Base-by-base conservation (phyloP, 2,797 vertebrate genomes). In the Acanthiza pusilla region DNA sequence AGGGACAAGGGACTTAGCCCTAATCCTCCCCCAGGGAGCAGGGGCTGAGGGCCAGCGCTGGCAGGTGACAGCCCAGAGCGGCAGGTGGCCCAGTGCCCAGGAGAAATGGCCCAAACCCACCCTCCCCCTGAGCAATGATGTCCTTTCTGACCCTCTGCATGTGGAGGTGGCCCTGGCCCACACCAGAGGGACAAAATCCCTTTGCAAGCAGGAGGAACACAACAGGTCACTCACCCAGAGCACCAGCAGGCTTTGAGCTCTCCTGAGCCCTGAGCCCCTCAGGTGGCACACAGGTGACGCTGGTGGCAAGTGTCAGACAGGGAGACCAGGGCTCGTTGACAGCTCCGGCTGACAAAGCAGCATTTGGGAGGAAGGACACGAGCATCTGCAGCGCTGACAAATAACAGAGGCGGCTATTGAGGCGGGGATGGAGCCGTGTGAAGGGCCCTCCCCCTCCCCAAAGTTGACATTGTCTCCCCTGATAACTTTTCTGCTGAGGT, bases 401-500 rank as follows among this genome's bases (percentile, higher is more conserved):
- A 66, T 53, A 19, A 45, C 66, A 63, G 53, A 94, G 85, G 66
- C 29, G 97, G 97, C 85, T 92, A 25, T 20, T 65, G 62, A 38
- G 91, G 93, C 32, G 0, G 82, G 85, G 79, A 88, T 23, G 45
- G 85, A 92, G 73, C 51, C 2, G 0, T 23, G 57, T 0, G 0
- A 57, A 70, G 60, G 73, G 66, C 94, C 89, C 94, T 91, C 71
- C 96, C 89, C 13, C 65, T 96, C 97, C 90, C 70, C 94, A 88
- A 99, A 98, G 98, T 98, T 98, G 98, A 98, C 98, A 98, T 98
- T 98, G 98, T 97, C 98, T 98, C 97, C 97, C 57, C 89, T 98
- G 98, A 98, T 98, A 98, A 98, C 98, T 98, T 98, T 99, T 98
- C 98, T 98, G 98, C 98, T 99, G 98, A 99, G 98, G 98, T 98